Evolutionary conservation across 2,888 invertebrate species (phyloP), one percentile per base, ranked within the genome.

Genomic region (Keiferia lycopersicella): DNA sequence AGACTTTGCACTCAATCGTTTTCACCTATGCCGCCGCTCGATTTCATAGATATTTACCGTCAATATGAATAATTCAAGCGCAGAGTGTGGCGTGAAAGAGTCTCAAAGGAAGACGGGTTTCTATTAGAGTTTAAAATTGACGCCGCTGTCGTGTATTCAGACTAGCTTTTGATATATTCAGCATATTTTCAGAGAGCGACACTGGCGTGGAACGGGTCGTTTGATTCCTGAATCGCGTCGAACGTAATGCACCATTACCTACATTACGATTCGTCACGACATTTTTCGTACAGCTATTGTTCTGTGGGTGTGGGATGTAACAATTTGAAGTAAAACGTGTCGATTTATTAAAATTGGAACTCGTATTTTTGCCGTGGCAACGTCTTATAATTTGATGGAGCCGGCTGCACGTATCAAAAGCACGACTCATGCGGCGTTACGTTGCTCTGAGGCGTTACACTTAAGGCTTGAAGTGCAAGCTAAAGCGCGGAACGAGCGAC

Each of bases 21-120:
- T 81, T 80, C 76, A 77, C 71, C 70, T 76, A 72, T 69, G 76
- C 78, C 78, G 77, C 80, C 78, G 77, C 80, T 82, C 79, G 78
- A 82, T 82, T 83, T 82, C 80, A 81, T 82, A 83, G 84, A 83
- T 83, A 86, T 85, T 83, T 84, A 79, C 80, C 73, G 77, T 76
- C 76, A 77, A 72, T 79, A 88, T 88, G 87, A 88, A 88, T 88
- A 85, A 89, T 88, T 87, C 87, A 88, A 76, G 76, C 74, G 75
- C 74, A 80, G 79, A 81, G 81, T 79, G 82, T 79, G 81, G 83
- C 78, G 82, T 76, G 82, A 85, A 84, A 86, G 77, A 84, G 82
- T 80, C 84, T 86, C 87, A 87, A 88, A 88, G 87, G 79, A 86
- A 84, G 83, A 81, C 82, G 80, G 79, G 78, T 79, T 78, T 76